phyloP scores from a whole-genome alignment of 2,888 invertebrate genomes.

The Habroteleia sp. region DNA sequence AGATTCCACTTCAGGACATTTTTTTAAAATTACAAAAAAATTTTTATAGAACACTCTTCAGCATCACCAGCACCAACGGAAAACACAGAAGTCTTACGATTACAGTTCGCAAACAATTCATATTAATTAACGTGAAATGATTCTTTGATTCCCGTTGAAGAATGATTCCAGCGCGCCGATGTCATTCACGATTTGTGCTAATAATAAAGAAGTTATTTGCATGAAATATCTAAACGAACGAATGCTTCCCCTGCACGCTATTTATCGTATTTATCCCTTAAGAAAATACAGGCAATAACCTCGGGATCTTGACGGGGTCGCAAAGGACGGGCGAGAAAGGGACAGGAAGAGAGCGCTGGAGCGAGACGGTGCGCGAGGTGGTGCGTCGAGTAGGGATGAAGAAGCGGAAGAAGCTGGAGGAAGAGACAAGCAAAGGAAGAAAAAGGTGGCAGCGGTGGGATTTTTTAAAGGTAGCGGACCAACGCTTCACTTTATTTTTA shows the following conservation, averaged over 20 bases:
- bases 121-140: too few relatives aligned
- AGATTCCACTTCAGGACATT: too few relatives aligned
- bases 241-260: background rate
- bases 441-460: slow-evolving; percentile 71
- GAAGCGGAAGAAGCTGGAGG: slow-evolving; percentile 70
- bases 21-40: too few relatives aligned
- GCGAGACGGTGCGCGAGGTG: slow-evolving; percentile 30
- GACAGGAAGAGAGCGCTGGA: slow-evolving; percentile 37
- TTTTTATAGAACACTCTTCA: too few relatives aligned
- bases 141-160: too few relatives aligned
- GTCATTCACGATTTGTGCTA: background rate
- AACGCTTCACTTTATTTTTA: slow-evolving; percentile 81
- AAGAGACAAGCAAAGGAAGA: slow-evolving; percentile 64
- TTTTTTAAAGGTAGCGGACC: slow-evolving; percentile 79
- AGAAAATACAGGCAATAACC: slow-evolving; percentile 80
- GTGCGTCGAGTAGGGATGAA: slow-evolving; percentile 60
- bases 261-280: slow-evolving; percentile 71
- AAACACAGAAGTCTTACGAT: too few relatives aligned
- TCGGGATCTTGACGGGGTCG: slow-evolving; percentile 70
- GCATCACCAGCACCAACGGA: too few relatives aligned
- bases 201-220: background rate
- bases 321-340: slow-evolving; percentile 56
- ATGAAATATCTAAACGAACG: background rate
- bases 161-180: too few relatives aligned
- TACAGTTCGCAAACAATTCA: too few relatives aligned